Percentiles rank a stretch among this genome's conserved stretches.
Conservation (phyloP, 2,888 invertebrate genomes). For the Volucella inanis region DNA sequence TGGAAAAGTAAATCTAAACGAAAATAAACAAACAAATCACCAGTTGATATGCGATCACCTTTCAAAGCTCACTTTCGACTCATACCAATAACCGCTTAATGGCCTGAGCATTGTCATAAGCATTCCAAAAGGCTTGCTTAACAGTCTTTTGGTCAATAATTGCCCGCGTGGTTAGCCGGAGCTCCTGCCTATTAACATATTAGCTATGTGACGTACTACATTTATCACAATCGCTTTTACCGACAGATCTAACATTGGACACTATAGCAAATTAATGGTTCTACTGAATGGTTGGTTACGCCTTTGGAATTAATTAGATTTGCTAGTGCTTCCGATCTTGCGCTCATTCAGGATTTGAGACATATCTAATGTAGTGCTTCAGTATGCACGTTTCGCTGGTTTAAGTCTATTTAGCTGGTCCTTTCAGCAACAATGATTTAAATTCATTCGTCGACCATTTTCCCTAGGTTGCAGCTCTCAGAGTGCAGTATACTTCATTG, state of each 20-base stretch:
- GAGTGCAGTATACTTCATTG: no score
- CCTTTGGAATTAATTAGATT: conserved; percentile 17
- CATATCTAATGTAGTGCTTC: no score
- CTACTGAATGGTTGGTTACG: conserved; percentile 24
- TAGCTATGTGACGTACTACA: conserved; percentile 26
- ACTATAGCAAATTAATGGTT: conserved; percentile 48
- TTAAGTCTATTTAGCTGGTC: no score
- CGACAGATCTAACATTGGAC: conserved; percentile 34
- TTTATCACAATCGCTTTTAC: conserved; percentile 24
- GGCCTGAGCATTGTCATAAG: conserved; percentile 43
- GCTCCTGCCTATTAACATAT: conserved; percentile 7
- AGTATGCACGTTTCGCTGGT: no score
- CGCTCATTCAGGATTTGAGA: neutral
- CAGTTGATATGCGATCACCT: conserved; percentile 63
- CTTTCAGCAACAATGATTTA: no score
- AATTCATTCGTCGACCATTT: no score
- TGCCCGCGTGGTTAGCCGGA: conserved; percentile 1
- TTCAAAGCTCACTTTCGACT: conserved; percentile 57
- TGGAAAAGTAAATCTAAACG: conserved; percentile 16
- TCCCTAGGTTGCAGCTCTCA: no score
- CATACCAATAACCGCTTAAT: conserved; percentile 70
- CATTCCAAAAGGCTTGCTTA: conserved; percentile 47
- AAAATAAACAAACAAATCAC: conserved; percentile 22
- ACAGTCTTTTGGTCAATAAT: conserved; percentile 19
- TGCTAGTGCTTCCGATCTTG: conserved; percentile 16